Base-by-base conservation (phyloP, 2,888 invertebrate genomes). In the Flabesymbios commensalis region DNA sequence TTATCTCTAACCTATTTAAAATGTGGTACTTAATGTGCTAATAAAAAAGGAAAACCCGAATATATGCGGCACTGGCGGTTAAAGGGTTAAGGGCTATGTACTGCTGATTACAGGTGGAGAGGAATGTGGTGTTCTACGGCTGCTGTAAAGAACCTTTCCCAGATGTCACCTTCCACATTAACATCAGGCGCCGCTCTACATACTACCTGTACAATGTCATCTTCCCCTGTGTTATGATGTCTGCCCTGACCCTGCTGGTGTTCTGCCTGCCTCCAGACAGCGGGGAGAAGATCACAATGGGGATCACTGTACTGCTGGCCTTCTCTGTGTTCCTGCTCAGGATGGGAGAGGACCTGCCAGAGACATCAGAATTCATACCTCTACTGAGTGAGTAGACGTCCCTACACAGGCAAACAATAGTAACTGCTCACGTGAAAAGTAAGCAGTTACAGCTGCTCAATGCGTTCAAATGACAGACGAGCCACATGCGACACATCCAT, bases 291-390 rank as follows among this genome's bases (percentile, higher is more conserved):
- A 84, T 86, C 39, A 86, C 85, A 4, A 77, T 86, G 2, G 86
- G 86, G 22, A 83, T 86, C 63, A 87, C 86, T 5, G 86, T 86
- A 14, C 79, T 87, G 10, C 79, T 87, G 48, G 86, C 86, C 7
- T 86, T 87, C 77, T 86, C 85, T 54, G 86, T 86, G 51, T 86
- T 87, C 75, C 86, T 87, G 84, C 74, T 87, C 59, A 83, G 86
- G 54, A 85, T 87, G 43, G 86, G 86, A 1, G 86, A 87, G 75
- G 86, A 86, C 75, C 84, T 86, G 83, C 86, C 86, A 2, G 86
- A 86, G 65, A 87, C 86, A 1, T 85, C 85, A 1, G 86, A 86
- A 72, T 86, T 85, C 57, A 84, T 86, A 61, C 86, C 86, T 24
- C 75, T 86, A 39, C 85, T 86, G 62, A 86, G 86, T 86, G 76